Base-by-base conservation (phyloP, 2,113 vertebrate genomes). In the Condylura cristata region DNA sequence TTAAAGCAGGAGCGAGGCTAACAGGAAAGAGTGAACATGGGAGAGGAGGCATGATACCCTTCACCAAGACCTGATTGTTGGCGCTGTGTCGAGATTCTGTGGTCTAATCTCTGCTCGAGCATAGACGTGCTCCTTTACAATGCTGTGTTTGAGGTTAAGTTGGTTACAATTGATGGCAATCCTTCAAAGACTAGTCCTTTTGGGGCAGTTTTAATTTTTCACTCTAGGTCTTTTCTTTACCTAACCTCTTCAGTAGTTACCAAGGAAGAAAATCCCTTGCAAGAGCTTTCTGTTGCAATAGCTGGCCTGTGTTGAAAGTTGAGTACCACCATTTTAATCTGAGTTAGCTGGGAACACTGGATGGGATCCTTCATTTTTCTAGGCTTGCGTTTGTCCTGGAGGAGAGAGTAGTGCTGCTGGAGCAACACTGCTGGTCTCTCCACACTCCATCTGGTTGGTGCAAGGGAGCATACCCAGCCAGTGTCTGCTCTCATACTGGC, bases 261-360 rank as follows among this genome's bases (percentile, higher is more conserved):
- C 17, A 76, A 61, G 17, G 11, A 90, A 71, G 46, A 74, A 91
- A 89, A 84, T 61, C 56, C 68, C 46, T 90, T 81, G 39, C 32
- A 8, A 63, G 90, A 72, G 30, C 51, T 91, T 83, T 91, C 65
- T 39, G 24, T 76, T 39, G 86, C 65, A 90, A 87, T 60, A 30
- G n/a, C 7, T 61, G 61, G 13, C 22, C 6, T 1, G 44, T 60
- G 58, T 0, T 44, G n/a, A 80, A 75, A 87, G n/a, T 37, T 66
- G 17, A 89, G 11, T 44, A 12, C 46, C 44, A 46, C 12, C 20
- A 1, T 74, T 65, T 48, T 80, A 53, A 66, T 75, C 13, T 78
- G 41, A n/a, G 6, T 83, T 86, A 79, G n/a, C 37, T 84, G 37
- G 41, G 37, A 39, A 80, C 22, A 6, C 41, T 76, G 71, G 24